Conservation (phyloP, 2,113 vertebrate genomes). For the Rhinoderma darwinii region DNA sequence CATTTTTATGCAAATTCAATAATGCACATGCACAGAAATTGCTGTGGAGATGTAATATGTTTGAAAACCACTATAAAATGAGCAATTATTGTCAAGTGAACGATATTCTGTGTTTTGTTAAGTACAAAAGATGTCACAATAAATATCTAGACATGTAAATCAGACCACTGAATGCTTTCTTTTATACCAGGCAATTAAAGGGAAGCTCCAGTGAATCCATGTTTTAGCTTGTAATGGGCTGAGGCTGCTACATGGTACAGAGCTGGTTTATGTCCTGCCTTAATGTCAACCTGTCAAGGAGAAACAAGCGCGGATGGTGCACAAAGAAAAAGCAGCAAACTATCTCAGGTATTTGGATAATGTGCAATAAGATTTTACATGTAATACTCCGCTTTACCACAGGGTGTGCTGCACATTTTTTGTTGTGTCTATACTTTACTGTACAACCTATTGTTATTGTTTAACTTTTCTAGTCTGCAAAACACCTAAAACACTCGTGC, state of each 20-base stretch:
- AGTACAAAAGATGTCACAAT: conserved; percentile 44
- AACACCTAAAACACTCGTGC: too few relatives aligned
- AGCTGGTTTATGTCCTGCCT: neutral
- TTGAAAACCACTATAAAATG: conserved; percentile 48
- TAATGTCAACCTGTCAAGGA: neutral
- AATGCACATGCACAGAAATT: conserved; percentile 38
- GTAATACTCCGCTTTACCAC: neutral
- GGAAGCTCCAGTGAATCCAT: neutral
- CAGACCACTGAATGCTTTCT: neutral
- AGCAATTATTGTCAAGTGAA: conserved; percentile 48
- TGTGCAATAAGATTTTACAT: neutral
- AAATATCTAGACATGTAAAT: conserved; percentile 47
- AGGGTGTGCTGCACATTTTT: neutral
- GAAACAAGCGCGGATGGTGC: neutral
- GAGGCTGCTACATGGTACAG: neutral
- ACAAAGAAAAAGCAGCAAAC: neutral
- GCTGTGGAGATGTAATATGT: conserved; percentile 46
- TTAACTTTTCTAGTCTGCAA: too few relatives aligned
- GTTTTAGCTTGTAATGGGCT: neutral
- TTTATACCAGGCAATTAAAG: conserved; percentile 45
- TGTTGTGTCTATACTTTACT: neutral
- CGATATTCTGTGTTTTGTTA: conserved; percentile 45
- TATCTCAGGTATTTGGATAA: neutral
- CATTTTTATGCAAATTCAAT: conserved; percentile 53
- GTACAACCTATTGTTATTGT: too few relatives aligned